phyloP scores from a whole-genome alignment of 2,797 vertebrate genomes.

The Parambassis ranga region DNA sequence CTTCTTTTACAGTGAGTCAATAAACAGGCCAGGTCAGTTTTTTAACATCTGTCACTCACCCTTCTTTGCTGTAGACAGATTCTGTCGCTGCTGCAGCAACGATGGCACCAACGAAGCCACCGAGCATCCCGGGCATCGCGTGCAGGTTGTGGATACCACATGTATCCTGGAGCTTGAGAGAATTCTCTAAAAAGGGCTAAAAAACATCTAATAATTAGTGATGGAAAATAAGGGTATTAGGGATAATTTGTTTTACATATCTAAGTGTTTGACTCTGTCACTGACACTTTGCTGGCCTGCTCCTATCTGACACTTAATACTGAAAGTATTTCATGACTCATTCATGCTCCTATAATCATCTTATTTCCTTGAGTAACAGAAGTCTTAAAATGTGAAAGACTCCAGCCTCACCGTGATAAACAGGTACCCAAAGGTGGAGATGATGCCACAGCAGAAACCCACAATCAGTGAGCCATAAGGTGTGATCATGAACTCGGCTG shows the following conservation, averaged over 20 bases:
- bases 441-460: conserved; percentile 86
- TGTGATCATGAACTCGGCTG: conserved; percentile 92
- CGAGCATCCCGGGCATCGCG: conserved; percentile 90
- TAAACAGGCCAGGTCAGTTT: neutral
- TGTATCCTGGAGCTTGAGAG: conserved; percentile 90
- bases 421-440: conserved; percentile 90
- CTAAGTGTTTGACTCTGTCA: too few species aligned
- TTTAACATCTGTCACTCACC: conserved; percentile 83
- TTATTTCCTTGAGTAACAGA: neutral
- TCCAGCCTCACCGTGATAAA: conserved; percentile 85
- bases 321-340: neutral
- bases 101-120: conserved; percentile 89
- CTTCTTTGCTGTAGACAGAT: conserved; percentile 81
- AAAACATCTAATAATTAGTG: neutral
- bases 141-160: conserved; percentile 97
- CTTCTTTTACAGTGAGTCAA: neutral
- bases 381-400: neutral
- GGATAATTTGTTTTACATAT: too few species aligned
- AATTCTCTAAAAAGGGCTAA: conserved; percentile 89
- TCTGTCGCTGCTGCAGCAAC: conserved; percentile 84
- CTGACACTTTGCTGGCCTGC: too few species aligned
- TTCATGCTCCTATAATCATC: neutral
- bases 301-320: neutral
- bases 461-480: conserved; percentile 92
- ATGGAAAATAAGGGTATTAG: too few species aligned